These are phyloP conservation scores for Neoniphon sammara DNA, from an alignment of 2,797 vertebrate species.

Conservation along the genomic window DNA sequence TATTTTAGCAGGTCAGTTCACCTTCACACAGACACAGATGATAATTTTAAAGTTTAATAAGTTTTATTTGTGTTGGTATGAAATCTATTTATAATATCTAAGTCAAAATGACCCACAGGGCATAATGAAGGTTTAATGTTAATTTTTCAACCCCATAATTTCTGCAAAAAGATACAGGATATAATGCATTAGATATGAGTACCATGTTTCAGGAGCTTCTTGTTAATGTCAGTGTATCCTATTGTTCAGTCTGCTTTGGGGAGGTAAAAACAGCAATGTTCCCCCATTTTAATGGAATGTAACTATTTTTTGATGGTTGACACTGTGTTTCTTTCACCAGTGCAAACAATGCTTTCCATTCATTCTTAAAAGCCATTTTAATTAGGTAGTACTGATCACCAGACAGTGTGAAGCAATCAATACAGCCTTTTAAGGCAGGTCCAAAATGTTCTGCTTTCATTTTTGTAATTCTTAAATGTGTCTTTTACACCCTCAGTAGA, in stretches of 20 bases:
- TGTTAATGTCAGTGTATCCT: too few relatives aligned
- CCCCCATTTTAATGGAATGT: not conserved
- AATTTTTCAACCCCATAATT: not conserved
- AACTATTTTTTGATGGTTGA: not conserved
- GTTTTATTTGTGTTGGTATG: too few relatives aligned
- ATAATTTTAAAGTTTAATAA: too few relatives aligned
- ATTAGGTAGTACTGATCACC: not conserved
- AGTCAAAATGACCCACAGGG: not conserved
- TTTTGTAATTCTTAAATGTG: not conserved
- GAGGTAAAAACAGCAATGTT: not conserved
- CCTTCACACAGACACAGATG: not conserved
- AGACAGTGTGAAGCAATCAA: slow-evolving; percentile 7
- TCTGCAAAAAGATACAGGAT: not conserved
- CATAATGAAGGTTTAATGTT: not conserved
- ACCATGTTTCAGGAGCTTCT: not conserved
- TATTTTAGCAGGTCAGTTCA: not conserved
- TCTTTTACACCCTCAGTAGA: not conserved
- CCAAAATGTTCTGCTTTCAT: slow-evolving; percentile 2
- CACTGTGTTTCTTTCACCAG: not conserved
- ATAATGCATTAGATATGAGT: not conserved
- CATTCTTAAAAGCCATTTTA: not conserved
- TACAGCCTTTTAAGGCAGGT: slow-evolving; percentile 2
- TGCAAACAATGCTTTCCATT: not conserved
- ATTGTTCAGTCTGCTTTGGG: not conserved
- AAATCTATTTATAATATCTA: too few relatives aligned